Conservation (phyloP, 2,888 invertebrate genomes). For the Tipula helvola region DNA sequence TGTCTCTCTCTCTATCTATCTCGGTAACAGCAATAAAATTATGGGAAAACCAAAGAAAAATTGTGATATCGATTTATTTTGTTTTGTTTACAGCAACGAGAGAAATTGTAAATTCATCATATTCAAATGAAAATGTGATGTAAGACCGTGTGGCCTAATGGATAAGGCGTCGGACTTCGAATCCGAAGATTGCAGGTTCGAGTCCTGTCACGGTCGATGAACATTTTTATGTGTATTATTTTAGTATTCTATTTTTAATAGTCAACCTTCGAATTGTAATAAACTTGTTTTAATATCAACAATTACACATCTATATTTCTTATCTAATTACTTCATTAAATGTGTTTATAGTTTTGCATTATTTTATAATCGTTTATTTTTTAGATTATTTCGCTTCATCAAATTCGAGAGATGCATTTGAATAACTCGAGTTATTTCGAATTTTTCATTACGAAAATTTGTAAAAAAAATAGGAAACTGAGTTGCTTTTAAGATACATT, state of each 20-base stretch:
- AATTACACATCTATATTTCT: not conserved
- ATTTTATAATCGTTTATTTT: not conserved
- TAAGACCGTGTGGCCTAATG: slow-evolving; percentile 18
- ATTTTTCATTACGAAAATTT: too few species aligned
- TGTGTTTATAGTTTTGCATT: not conserved
- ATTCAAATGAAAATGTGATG: not conserved
- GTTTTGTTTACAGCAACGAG: not conserved
- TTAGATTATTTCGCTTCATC: not conserved
- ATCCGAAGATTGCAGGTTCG: slow-evolving; percentile 19
- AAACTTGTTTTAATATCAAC: not conserved
- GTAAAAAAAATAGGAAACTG: too few species aligned
- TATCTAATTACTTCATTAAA: not conserved
- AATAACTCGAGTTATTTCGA: too few species aligned
- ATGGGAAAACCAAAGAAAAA: not conserved
- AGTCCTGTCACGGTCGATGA: slow-evolving; percentile 17
- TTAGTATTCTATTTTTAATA: not conserved
- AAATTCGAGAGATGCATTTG: too few species aligned
- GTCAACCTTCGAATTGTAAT: not conserved
- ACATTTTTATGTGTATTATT: not conserved
- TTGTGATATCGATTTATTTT: not conserved
- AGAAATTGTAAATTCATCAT: not conserved
- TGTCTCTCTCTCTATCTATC: not conserved
- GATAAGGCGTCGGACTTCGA: slow-evolving; percentile 19
- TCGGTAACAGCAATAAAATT: not conserved
- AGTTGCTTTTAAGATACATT: too few species aligned